These are phyloP conservation scores for Brachypodius melanocephalos DNA, from an alignment of 2,113 vertebrate genomes.

Conservation along the genomic window DNA sequence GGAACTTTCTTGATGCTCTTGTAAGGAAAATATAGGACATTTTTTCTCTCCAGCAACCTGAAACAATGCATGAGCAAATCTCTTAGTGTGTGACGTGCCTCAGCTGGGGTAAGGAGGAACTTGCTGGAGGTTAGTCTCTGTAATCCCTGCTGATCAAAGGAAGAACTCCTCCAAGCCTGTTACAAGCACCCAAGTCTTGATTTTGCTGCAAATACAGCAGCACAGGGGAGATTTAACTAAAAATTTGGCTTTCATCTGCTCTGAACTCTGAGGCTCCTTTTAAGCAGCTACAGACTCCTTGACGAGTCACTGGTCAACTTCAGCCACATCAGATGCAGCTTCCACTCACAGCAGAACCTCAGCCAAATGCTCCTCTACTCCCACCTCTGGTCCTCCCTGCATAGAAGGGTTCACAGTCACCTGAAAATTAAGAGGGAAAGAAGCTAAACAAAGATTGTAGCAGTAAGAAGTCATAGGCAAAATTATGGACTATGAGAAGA, in stretches of 20 bases:
- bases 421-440: not conserved
- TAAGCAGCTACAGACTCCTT: not conserved
- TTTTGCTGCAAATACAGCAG: not conserved
- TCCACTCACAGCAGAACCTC: not conserved
- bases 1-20: not conserved
- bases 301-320: not conserved
- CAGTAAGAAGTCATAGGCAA: not conserved
- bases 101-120: not conserved
- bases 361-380: not conserved
- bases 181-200: not conserved
- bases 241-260: not conserved
- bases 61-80: not conserved
- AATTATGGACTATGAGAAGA: not conserved
- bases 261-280: not conserved
- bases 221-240: not conserved
- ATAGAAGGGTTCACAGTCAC: not conserved
- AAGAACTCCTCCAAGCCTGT: not conserved
- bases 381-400: not conserved
- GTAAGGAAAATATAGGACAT: not conserved
- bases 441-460: not conserved
- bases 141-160: not conserved
- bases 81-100: not conserved
- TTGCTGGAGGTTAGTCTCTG: not conserved
- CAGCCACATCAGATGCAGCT: not conserved
- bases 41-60: slow-evolving; percentile 1